Evolutionary conservation across 2,797 vertebrate genomes (phyloP).

Genomic region (Ibycter americanus): DNA sequence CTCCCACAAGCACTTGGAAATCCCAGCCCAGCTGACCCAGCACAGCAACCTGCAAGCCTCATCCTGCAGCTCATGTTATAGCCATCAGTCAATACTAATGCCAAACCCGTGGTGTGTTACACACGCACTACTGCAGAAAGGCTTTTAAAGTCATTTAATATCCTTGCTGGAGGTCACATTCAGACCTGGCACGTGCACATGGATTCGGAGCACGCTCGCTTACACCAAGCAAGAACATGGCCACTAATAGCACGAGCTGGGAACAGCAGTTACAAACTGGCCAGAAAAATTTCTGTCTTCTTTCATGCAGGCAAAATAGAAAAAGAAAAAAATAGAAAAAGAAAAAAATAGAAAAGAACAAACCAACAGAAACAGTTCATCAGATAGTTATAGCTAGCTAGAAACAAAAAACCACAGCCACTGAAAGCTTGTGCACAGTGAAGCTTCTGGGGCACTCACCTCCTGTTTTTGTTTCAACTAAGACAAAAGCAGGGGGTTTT

Average conservation of each 20-base stretch:
- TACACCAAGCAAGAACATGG: accelerated
- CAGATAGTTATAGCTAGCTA: neutral
- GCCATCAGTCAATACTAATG: neutral
- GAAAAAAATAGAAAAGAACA: neutral
- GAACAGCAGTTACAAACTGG: neutral
- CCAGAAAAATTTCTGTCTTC: neutral
- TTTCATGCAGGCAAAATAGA: neutral
- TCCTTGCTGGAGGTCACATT: neutral
- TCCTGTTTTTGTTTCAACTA: conserved; percentile 12
- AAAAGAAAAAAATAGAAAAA: neutral
- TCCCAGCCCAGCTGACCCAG: accelerated
- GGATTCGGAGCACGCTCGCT: accelerated
- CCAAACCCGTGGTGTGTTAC: accelerated
- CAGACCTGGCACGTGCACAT: accelerated
- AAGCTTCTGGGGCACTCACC: conserved; percentile 1
- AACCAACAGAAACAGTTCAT: neutral
- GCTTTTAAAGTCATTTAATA: neutral
- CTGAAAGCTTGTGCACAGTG: neutral
- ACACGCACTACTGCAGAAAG: neutral
- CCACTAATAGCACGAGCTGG: neutral
- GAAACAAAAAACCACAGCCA: conserved; percentile 47
- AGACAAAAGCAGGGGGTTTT: neutral
- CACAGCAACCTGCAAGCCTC: neutral
- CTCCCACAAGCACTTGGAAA: neutral
- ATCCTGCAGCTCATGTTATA: neutral